These are phyloP conservation scores for Eupithecia vulgata DNA, from an alignment of 2,888 invertebrate species.

Conservation along the genomic window DNA sequence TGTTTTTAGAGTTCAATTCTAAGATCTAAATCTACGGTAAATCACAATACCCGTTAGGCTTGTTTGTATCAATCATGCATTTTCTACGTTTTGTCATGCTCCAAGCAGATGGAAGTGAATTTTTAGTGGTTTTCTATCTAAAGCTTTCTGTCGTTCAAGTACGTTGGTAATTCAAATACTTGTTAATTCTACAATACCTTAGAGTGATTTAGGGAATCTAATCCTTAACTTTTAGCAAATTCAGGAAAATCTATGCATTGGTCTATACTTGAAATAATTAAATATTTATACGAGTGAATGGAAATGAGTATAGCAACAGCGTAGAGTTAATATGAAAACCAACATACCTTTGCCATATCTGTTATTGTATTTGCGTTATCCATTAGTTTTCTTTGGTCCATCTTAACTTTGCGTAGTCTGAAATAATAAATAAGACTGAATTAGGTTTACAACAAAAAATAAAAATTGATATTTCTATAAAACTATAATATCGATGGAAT, in stretches of 20 bases:
- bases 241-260: background rate
- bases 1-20: conserved; percentile 38
- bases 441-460: background rate
- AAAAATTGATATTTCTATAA: background rate
- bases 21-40: conserved; percentile 30
- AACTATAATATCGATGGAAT: background rate
- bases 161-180: background rate
- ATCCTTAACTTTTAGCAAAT: background rate
- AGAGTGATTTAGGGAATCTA: background rate
- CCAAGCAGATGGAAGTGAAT: conserved; percentile 55
- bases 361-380: conserved; percentile 99
- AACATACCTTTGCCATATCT: conserved; percentile 99
- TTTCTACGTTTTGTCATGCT: conserved; percentile 49
- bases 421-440: conserved; percentile 49
- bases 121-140: conserved; percentile 6
- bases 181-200: background rate
- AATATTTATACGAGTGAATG: conserved; percentile 61
- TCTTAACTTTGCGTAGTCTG: conserved; percentile 99
- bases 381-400: conserved; percentile 99
- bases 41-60: background rate
- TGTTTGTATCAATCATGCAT: conserved; percentile 27
- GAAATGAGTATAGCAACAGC: conserved; percentile 75
- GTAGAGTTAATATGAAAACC: conserved; percentile 43
- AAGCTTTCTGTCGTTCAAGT: background rate
- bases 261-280: background rate